Conservation (phyloP, 1,140 invertebrate species). For the Liolophura sinensis region DNA sequence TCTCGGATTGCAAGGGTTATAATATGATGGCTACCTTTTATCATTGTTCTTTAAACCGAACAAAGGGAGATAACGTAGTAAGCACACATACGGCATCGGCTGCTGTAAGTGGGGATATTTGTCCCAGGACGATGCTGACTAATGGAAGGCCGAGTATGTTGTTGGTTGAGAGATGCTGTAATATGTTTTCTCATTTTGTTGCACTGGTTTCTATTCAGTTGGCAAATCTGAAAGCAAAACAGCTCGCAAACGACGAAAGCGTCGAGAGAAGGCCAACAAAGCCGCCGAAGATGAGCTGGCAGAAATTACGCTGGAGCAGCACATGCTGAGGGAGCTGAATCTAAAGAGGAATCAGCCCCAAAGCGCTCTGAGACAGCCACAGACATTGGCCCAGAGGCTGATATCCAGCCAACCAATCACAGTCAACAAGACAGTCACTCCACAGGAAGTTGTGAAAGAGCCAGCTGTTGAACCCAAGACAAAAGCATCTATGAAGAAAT, state of each 20-base stretch:
- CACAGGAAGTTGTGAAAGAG: conserved; percentile 3
- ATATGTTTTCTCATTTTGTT: not conserved
- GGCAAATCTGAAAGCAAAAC: conserved; percentile 19
- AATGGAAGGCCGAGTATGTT: no score
- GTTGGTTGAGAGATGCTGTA: no score
- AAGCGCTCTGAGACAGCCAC: not conserved
- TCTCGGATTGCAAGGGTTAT: no score
- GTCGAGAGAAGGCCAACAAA: conserved; percentile 42
- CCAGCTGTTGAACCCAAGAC: not conserved
- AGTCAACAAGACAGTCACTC: not conserved
- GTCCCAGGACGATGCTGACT: no score
- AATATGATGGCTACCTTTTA: no score
- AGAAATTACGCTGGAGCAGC: conserved; percentile 51
- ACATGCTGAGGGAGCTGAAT: conserved; percentile 45
- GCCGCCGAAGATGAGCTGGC: conserved; percentile 51
- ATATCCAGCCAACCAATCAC: conserved; percentile 1
- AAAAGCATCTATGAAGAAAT: conserved; percentile 37
- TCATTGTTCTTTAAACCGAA: no score
- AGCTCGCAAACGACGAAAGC: conserved; percentile 41
- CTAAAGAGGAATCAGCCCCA: conserved; percentile 13
- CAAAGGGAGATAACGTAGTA: no score
- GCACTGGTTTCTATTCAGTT: not conserved
- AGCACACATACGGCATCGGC: no score
- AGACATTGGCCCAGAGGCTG: not conserved
- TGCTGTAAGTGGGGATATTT: no score